Base-by-base conservation (phyloP, 1,140 invertebrate genomes). In the Drosophila sproati region DNA sequence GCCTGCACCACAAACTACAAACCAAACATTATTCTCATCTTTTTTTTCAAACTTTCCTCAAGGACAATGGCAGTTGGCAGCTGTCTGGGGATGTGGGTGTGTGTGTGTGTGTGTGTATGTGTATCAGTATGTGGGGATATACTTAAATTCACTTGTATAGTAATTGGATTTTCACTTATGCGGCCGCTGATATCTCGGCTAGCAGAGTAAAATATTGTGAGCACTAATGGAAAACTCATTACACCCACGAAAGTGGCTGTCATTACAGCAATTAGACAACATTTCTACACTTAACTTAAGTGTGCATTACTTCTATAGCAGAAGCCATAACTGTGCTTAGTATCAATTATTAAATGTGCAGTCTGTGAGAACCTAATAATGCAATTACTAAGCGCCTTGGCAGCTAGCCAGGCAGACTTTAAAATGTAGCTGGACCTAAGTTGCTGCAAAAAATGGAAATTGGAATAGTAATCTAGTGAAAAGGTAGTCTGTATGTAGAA, bases 221-320 rank as follows among this genome's bases (percentile, higher is more conserved):
- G 60, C 77, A 67, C 85, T 88, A 89, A 88, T 88, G 85, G 83
- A 87, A 88, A 88, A 83, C 67, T 83, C 83, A 88, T 87, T 83
- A 87, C 8, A 69, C 29, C 77, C 51, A 35, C 29, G 34, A 8
- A n/a, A 45, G 71, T 20, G n/a, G 4, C 20, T 45, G 67, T 45
- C 61, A 56, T 59, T 48, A 41, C 43, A 64, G 63, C 82, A 86
- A 86, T 86, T 83, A 86, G 78, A 68, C 43, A 48, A 47, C 50
- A 56, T 61, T 74, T 45, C 31, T 51, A 47, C 12, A 47, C 12
- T 0, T 47, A 47, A 10, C 31, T 10, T 32, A 2, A 5, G 8
- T 51, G 7, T 4, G 48, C n/a, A 35, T 2, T 51, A 29, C 20
- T 20, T 20, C 20, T 20, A 20, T 20, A 8, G n/a, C n/a, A 32